These are phyloP conservation scores for Cetoscarus ocellatus DNA, from an alignment of 2,797 vertebrate species.

Conservation along the genomic window DNA sequence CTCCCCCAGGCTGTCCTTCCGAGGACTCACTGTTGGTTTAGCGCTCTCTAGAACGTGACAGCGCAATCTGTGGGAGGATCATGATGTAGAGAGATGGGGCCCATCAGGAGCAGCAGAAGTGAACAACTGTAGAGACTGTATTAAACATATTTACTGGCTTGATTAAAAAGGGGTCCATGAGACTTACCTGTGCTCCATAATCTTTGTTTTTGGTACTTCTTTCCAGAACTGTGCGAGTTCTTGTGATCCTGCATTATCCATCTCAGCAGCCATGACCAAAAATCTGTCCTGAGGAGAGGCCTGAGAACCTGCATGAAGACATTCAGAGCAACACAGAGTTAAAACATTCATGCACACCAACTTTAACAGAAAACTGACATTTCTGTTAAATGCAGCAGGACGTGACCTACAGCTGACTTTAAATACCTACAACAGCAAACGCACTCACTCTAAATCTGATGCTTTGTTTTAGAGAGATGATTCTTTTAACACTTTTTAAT, in stretches of 20 bases:
- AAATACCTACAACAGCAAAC: slow-evolving; percentile 28
- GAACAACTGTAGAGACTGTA: background rate
- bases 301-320: slow-evolving; percentile 83
- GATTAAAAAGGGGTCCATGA: background rate
- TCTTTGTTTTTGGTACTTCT: slow-evolving; percentile 90
- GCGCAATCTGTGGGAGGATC: slow-evolving; percentile 86
- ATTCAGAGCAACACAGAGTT: background rate
- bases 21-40: slow-evolving; percentile 81
- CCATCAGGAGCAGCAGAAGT: slow-evolving; percentile 7
- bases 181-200: slow-evolving; percentile 93
- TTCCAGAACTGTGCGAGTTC: slow-evolving; percentile 96
- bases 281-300: slow-evolving; percentile 96
- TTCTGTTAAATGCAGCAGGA: slow-evolving; percentile 27
- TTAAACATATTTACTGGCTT: background rate
- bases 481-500: slow-evolving; percentile 78
- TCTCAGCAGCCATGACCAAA: slow-evolving; percentile 96
- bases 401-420: slow-evolving; percentile 54
- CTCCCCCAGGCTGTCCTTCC: slow-evolving; percentile 80
- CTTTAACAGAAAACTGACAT: slow-evolving; percentile 21
- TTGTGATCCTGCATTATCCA: slow-evolving; percentile 86
- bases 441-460: slow-evolving; percentile 9
- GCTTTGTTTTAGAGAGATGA: slow-evolving; percentile 58
- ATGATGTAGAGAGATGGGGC: slow-evolving; percentile 29
- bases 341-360: slow-evolving; percentile 1
- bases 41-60: slow-evolving; percentile 91